A percentile compares a stretch with the other conserved stretches of the same genome.
These are phyloP conservation scores for Peromyscus maniculatus DNA, from an alignment of 2,113 vertebrate species.

Conservation along the genomic window DNA sequence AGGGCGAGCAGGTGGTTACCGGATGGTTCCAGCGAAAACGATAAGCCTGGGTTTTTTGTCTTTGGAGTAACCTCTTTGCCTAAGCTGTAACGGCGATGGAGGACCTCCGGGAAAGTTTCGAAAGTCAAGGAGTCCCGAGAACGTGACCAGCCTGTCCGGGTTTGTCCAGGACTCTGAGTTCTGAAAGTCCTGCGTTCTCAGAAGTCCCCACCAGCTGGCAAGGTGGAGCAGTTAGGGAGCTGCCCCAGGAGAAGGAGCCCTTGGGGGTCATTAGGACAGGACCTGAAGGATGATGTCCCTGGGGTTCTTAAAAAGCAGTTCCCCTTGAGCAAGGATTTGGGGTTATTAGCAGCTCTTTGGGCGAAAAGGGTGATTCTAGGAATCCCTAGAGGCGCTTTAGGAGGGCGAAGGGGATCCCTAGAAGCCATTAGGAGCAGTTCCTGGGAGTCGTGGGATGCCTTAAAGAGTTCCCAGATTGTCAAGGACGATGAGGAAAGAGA, in stretches of 20 bases:
- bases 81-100: neutral
- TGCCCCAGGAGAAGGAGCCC: slow-evolving; percentile 1
- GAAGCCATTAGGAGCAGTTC: slow-evolving; percentile 56
- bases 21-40: neutral
- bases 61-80: neutral
- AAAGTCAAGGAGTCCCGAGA: neutral
- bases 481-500: neutral
- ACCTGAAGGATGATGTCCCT: slow-evolving; percentile 24
- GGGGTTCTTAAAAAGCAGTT: slow-evolving; percentile 52
- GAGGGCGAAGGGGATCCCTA: neutral
- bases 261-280: slow-evolving; percentile 54
- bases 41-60: neutral
- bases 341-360: slow-evolving; percentile 70
- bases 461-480: slow-evolving; percentile 23
- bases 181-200: neutral
- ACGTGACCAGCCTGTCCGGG: neutral
- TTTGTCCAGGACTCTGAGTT: neutral
- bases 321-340: slow-evolving; percentile 3
- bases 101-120: neutral
- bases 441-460: neutral
- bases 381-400: slow-evolving; percentile 51
- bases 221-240: neutral
- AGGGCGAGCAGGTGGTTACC: neutral
- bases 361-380: neutral
- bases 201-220: neutral